Evolutionary conservation across 2,113 vertebrate species (phyloP).

Genomic region (Cebidichthys violaceus): DNA sequence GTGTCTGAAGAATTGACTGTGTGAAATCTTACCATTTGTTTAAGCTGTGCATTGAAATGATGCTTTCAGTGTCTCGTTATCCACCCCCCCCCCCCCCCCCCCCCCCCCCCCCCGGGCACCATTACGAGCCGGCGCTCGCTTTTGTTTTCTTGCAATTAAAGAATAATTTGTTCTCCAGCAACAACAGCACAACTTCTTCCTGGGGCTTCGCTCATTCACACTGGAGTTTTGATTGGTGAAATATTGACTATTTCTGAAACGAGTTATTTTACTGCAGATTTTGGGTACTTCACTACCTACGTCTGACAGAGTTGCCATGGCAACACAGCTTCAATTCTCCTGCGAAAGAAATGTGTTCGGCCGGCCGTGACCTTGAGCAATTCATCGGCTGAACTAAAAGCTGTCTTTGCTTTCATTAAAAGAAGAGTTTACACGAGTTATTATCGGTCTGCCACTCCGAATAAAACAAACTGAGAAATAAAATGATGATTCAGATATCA

Average conservation of each 20-base stretch:
- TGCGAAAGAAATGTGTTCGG: slow-evolving; percentile 4
- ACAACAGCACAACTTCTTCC: slow-evolving; percentile 24
- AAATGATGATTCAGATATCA: neutral
- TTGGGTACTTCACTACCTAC: neutral
- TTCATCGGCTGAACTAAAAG: slow-evolving; percentile 26
- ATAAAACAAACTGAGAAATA: neutral
- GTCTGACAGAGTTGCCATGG: slow-evolving; percentile 32
- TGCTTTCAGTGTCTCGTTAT: slow-evolving; percentile 62
- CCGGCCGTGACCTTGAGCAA: slow-evolving; percentile 40
- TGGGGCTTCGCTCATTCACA: neutral
- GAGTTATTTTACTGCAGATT: slow-evolving; percentile 2
- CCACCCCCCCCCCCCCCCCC: slow-evolving; percentile 7
- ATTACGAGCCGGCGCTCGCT: slow-evolving; percentile 42
- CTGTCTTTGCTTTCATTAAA: neutral
- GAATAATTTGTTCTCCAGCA: slow-evolving; percentile 63
- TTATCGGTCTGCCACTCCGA: neutral
- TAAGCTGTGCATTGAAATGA: slow-evolving; percentile 72
- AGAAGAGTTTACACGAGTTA: neutral
- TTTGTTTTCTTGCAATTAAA: slow-evolving; percentile 75
- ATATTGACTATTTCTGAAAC: neutral
- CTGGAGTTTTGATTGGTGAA: neutral
- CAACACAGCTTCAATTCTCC: slow-evolving; percentile 28
- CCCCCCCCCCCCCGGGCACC: slow-evolving; percentile 39
- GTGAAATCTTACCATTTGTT: slow-evolving; percentile 64
- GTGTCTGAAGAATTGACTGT: slow-evolving; percentile 47